Evolutionary conservation across 2,113 vertebrate genomes (phyloP).

Genomic region (Tauraco erythrolophus): DNA sequence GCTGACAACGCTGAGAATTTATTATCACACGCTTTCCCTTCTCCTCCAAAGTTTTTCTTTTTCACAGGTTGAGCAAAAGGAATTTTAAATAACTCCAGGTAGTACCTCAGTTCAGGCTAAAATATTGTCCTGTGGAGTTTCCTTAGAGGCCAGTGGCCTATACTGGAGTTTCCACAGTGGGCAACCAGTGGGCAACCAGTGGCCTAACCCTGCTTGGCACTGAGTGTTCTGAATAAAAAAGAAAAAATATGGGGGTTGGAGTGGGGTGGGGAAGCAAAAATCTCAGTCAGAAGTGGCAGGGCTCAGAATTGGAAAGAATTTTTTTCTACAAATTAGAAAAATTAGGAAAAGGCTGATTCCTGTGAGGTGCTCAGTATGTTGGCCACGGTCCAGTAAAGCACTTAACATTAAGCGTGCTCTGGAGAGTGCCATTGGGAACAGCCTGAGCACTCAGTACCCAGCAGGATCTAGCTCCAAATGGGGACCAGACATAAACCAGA

Average conservation of each 20-base stretch:
- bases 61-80: neutral
- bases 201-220: neutral
- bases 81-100: neutral
- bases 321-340: constrained; percentile 6
- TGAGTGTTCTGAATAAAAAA: neutral
- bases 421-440: neutral
- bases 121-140: neutral
- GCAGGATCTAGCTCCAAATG: neutral
- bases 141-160: neutral
- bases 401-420: neutral
- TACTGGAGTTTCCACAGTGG: neutral
- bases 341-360: neutral
- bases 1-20: neutral
- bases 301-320: neutral
- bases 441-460: neutral
- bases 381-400: neutral
- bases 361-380: neutral
- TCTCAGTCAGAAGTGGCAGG: neutral
- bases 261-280: neutral
- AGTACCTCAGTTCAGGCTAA: neutral
- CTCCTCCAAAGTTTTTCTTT: neutral
- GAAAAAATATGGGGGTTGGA: neutral
- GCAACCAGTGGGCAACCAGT: neutral
- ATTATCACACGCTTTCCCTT: neutral
- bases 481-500: neutral